Percentiles rank a stretch among this genome's conserved stretches.
phyloP scores from a whole-genome alignment of 2,113 vertebrate genomes.

The Ceyx margarethae region DNA sequence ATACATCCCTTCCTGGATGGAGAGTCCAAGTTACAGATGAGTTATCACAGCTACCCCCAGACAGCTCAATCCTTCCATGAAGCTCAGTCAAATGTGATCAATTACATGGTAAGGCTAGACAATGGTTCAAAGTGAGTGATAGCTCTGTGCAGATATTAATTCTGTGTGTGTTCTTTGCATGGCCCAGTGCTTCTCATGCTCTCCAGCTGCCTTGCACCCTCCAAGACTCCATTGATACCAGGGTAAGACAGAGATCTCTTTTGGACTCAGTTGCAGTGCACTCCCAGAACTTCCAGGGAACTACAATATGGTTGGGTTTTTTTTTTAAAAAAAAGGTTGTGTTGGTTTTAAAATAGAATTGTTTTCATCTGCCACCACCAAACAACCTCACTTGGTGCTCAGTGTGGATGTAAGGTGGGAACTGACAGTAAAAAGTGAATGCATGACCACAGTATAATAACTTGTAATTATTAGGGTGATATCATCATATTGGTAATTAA shows the following conservation, averaged over 20 bases:
- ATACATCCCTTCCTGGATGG: neutral
- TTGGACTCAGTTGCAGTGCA: neutral
- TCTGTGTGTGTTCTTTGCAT: neutral
- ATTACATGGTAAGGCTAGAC: neutral
- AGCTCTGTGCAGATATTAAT: neutral
- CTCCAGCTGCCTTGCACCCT: neutral
- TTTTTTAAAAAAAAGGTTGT: neutral
- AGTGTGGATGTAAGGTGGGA: neutral
- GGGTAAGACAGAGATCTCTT: neutral
- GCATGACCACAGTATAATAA: neutral
- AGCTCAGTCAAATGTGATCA: neutral
- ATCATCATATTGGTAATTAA: neutral
- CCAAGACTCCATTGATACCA: rapidly evolving
- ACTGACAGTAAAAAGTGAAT: neutral
- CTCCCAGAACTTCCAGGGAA: neutral
- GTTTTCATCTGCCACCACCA: neutral
- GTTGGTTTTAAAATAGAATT: neutral
- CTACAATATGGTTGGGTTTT: neutral
- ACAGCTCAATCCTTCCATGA: neutral
- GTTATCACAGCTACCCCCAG: neutral
- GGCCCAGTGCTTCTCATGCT: neutral
- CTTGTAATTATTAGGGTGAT: neutral
- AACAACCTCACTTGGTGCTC: neutral
- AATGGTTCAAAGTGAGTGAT: neutral
- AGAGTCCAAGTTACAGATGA: conserved; percentile 2